Percentiles rank a stretch among this genome's conserved stretches.
These are phyloP conservation scores for Cuniculus paca DNA, from an alignment of 2,797 vertebrate species.

Conservation along the genomic window DNA sequence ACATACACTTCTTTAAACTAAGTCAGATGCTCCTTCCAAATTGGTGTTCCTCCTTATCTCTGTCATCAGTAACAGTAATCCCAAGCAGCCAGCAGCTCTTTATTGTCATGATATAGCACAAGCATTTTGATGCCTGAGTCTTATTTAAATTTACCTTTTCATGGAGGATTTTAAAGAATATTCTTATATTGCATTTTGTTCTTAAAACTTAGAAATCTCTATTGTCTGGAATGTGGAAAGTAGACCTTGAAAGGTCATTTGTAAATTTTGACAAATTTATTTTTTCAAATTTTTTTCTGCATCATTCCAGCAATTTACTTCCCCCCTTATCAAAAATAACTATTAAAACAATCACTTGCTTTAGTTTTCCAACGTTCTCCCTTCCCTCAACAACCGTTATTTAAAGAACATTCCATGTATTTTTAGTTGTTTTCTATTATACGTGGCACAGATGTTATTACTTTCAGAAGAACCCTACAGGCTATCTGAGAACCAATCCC, in stretches of 20 bases:
- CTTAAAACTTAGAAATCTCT: constrained; percentile 55
- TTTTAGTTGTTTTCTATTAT: constrained; percentile 77
- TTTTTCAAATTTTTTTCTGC: constrained; percentile 78
- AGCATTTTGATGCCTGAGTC: constrained; percentile 63
- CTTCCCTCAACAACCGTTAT: constrained; percentile 69
- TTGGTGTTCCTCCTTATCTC: background rate
- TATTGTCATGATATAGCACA: constrained; percentile 35
- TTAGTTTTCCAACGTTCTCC: constrained; percentile 75
- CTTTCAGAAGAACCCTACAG: constrained; percentile 85
- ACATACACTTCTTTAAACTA: background rate
- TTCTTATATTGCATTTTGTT: constrained; percentile 63
- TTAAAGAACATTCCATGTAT: constrained; percentile 76
- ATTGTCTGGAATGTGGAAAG: constrained; percentile 59
- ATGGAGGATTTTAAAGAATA: constrained; percentile 66
- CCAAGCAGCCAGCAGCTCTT: background rate
- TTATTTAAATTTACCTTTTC: constrained; percentile 68
- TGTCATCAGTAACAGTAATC: constrained; percentile 16
- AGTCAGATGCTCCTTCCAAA: background rate
- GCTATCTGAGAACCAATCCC: constrained; percentile 84
- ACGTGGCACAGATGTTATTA: constrained; percentile 75
- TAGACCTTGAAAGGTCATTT: constrained; percentile 62
- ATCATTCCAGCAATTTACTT: constrained; percentile 72
- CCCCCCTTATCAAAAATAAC: constrained; percentile 71
- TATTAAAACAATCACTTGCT: constrained; percentile 71
- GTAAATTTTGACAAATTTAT: constrained; percentile 66